Base-by-base conservation (phyloP, 2,113 vertebrate species). In the Oncorhynchus kisutch region DNA sequence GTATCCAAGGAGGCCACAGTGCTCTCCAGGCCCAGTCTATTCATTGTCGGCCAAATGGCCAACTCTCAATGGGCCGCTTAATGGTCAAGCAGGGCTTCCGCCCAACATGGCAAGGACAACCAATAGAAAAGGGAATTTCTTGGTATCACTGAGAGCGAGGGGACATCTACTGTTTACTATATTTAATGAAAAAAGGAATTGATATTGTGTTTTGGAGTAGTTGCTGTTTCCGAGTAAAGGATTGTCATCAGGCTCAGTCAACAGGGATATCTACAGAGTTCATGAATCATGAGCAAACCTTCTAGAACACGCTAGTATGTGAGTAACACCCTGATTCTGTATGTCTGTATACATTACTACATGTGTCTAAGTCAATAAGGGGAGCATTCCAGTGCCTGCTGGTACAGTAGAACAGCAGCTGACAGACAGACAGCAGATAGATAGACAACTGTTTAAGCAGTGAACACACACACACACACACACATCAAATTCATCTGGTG, bases 361-460 rank as follows among this genome's bases (percentile, higher is more conserved):
- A 76, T 54, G 74, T 79, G 12, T 8, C 54, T 39, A 20, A 68
- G 73, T 68, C 29, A 87, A 78, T 78, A 76, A 83, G 75, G 82
- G 80, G 87, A 90, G 90, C 79, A 86, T 90, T 89, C 89, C 89
- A 88, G 88, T 71, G 74, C 83, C 79, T 85, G 77, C 73, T 87
- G 81, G 80, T 82, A 83, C 81, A 88, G 82, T 78, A 69, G 82
- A 66, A 75, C 79, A 57, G 75, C 88, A 88, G 89, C 89, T 89
- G 89, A 81, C 77, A 83, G 82, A 86, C 88, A 87, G 83, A 81
- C n/a, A 60, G 59, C 49, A 13, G 12, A 13, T 3, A 51, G 49
- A 51, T 16, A 80, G 73, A 65, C 85, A 88, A 81, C 85, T 86
- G 82, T 80, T 81, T 77, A 31, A 39, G n/a, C 27, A 29, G 29